A percentile compares a stretch with the other conserved stretches of the same genome.
phyloP scores from a whole-genome alignment of 2,888 invertebrate species.

The Drosophila paramelanica region DNA sequence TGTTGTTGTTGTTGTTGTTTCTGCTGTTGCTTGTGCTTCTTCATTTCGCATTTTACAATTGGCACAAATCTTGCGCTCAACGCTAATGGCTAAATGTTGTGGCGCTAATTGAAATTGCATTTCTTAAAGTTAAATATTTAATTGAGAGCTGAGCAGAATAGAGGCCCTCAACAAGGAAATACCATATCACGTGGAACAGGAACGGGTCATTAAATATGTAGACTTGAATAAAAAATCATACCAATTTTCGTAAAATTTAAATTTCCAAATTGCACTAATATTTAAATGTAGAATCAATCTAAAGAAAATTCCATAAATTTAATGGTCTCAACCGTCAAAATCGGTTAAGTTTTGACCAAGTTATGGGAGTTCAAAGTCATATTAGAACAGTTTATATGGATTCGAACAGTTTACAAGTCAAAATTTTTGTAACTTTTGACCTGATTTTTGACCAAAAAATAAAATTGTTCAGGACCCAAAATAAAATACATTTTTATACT shows the following conservation, averaged over 20 bases:
- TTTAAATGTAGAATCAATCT: too few species aligned
- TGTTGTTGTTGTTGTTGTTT: slow-evolving; percentile 33
- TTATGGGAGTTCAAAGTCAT: not conserved
- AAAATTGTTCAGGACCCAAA: too few species aligned
- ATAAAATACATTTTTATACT: too few species aligned
- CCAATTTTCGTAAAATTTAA: too few species aligned
- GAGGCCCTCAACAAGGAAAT: not conserved
- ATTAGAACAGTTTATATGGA: not conserved
- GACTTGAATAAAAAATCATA: too few species aligned
- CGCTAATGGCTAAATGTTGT: slow-evolving; percentile 74
- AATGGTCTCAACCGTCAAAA: too few species aligned
- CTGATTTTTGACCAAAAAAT: too few species aligned
- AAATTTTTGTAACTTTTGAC: too few species aligned
- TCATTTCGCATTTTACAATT: slow-evolving; percentile 60
- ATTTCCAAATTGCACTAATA: too few species aligned
- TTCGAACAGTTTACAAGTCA: not conserved
- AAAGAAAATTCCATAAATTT: too few species aligned
- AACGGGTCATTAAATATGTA: not conserved
- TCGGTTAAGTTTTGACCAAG: not conserved
- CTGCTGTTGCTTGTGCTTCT: slow-evolving; percentile 21
- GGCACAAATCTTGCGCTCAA: slow-evolving; percentile 72
- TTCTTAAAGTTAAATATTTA: slow-evolving; percentile 74
- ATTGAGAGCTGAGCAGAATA: too few species aligned
- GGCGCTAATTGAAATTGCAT: slow-evolving; percentile 79
- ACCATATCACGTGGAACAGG: not conserved